Base-by-base conservation (phyloP, 2,888 invertebrate species). In the Pseudolycoriella hygida region DNA sequence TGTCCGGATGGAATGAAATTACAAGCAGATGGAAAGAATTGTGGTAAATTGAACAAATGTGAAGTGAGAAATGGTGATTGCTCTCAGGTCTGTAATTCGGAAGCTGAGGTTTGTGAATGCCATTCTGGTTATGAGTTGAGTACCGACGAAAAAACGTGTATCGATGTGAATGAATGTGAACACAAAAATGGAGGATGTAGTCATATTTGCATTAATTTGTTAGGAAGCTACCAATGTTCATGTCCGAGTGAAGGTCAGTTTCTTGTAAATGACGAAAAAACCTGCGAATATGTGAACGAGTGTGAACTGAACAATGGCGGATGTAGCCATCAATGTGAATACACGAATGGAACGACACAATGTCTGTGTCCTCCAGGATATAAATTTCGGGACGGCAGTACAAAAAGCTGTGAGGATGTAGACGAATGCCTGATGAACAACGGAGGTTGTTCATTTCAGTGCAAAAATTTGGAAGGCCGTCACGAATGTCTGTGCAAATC, bases 281-380 rank as follows among this genome's bases (percentile, higher is more conserved):
- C 56, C 4, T 65, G 65, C 55, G 11, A 59, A 11, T 66, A 67
- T 53, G 56, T 70, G 4, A 66, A 75, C 53, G 71, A 71, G 52
- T 75, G 74, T 52, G 57, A 64, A 15, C 51, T 58, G 1, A 51
- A 61, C 43, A 64, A 64, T 49, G 64, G 63, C 1, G 66, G 63
- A 12, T 59, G 63, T 55, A 64, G 69, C 6, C 67, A 70, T 54
- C 57, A 60, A 15, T 74, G 74, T 50, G 51, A 59, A 3, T 68
- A 67, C 50, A 52, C 57, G 1, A 57, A 62, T 10, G 69, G 67
- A 2, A 60, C 59, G 11, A 66, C 61, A 15, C 60, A 62, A 46
- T 81, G 81, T 54, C 60, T 62, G 14, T 80, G 79, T 55, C 71
- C 71, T 17, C 57, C 59, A 8, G 76, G 76, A 1, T 75, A 64